Percentiles rank a stretch among this genome's conserved stretches.
Evolutionary conservation across 2,113 vertebrate species (phyloP).

Genomic region (Mastomys coucha): DNA sequence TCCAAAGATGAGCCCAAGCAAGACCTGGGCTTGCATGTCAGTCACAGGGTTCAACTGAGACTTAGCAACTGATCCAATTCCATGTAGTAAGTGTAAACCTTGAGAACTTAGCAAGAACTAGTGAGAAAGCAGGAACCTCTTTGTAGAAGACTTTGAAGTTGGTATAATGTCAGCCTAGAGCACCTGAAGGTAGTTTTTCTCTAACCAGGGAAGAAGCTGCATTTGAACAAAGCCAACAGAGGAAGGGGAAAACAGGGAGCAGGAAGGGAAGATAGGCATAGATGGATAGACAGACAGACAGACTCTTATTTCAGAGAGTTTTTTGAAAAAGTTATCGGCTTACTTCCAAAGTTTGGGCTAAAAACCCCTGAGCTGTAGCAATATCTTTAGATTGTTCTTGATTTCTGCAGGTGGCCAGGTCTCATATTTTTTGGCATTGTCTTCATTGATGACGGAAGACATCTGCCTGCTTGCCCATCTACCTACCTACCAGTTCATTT

Average conservation of each 20-base stretch:
- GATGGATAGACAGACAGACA: too few species aligned
- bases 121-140: neutral
- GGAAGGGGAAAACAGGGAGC: neutral
- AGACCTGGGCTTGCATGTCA: neutral
- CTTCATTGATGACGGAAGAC: neutral
- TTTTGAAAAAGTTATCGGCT: neutral
- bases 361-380: neutral
- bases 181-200: neutral
- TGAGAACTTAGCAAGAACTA: neutral
- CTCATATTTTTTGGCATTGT: constrained; percentile 8
- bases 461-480: neutral
- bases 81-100: neutral
- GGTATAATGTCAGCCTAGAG: neutral
- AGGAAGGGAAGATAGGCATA: neutral
- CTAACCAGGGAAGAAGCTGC: neutral
- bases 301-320: neutral
- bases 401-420: neutral
- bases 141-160: neutral
- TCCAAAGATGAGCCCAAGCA: neutral
- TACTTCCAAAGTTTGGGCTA: constrained; percentile 5
- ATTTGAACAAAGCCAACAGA: neutral
- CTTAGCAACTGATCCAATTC: neutral
- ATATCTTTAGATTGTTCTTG: constrained; percentile 29
- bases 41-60: constrained; percentile 7
- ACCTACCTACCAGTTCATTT: neutral